Evolutionary conservation across 2,888 invertebrate species (phyloP), one percentile per base, ranked within the genome.

Genomic region (Eristalis arbustorum): DNA sequence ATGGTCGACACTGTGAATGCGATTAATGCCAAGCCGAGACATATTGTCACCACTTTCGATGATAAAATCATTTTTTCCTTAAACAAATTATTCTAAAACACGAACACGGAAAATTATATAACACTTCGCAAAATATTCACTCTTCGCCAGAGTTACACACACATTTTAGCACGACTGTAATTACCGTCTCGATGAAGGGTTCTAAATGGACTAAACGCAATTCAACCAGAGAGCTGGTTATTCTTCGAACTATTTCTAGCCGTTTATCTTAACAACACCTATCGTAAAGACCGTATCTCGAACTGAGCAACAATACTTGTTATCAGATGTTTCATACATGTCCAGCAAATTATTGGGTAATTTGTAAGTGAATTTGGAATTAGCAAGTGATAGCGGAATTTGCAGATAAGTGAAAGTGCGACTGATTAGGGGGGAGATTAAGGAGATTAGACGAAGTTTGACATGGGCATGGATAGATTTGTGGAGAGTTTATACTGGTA

Each of bases 1-100:
- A 94, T 92, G 0, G 95, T 95, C 0, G 95, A 93, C 13, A 95
- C 91, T 2, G 93, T 91, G 31, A 95, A 93, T 40, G 91, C 91
- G 1, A 90, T 90, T 6, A 92, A 88, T 3, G 91, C 90, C 73
- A 92, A 88, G 42, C 90, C 89, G 67, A 92, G 89, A 3, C 84
- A 87, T 73, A 92, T 91, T 14, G 91, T 78, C 3, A 92, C 88
- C 68, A 90, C 40, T 79, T 92, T 92, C 0, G 90, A 89, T 3
- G 91, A 90, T 31, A 92, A 88, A 69, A 91, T 90, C 91, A 92
- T 92, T 67, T 34, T 56, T 34, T 31, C 8, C 22, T 37, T 49
- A 18, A 4, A 18, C 18, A 18, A 49, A 14, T 14, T n/a, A 4
- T n/a, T 14, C 3, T 14, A 13, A 42, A 42, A 42, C n/a, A 4